Evolutionary conservation across 2,888 invertebrate genomes (phyloP).

Genomic region (Drosophila aldrichi): DNA sequence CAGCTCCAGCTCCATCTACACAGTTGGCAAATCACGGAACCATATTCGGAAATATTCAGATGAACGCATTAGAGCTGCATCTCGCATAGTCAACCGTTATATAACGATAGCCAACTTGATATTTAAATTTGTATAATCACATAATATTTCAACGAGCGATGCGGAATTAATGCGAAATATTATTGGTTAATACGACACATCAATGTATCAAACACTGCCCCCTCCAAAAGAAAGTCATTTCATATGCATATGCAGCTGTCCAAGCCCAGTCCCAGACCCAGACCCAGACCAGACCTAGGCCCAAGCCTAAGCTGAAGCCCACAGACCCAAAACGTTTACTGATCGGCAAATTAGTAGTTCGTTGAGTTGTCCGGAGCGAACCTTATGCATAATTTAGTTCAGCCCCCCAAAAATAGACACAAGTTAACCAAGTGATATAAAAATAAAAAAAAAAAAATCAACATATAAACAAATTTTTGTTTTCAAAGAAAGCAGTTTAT

Average conservation of each 20-base stretch:
- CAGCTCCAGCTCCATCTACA: slow-evolving; percentile 10
- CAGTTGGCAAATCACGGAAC: slow-evolving; percentile 76
- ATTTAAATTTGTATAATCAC: slow-evolving; percentile 66
- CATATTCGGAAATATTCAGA: slow-evolving; percentile 50
- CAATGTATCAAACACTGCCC: slow-evolving; percentile 38
- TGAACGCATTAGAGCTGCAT: slow-evolving; percentile 61
- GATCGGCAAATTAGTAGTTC: slow-evolving; percentile 50
- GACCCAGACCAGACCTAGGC: background rate
- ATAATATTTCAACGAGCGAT: slow-evolving; percentile 57
- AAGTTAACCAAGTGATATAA: slow-evolving; percentile 17
- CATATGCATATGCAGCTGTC: slow-evolving; percentile 45
- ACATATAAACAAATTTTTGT: slow-evolving; percentile 51
- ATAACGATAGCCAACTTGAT: slow-evolving; percentile 50
- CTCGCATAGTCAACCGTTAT: slow-evolving; percentile 51
- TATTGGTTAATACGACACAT: slow-evolving; percentile 60
- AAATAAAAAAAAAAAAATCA: slow-evolving; percentile 15
- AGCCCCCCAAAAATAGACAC: background rate
- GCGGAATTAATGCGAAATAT: slow-evolving; percentile 72
- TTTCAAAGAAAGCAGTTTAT: slow-evolving; percentile 66
- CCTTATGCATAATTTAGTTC: slow-evolving; percentile 62
- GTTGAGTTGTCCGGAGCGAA: slow-evolving; percentile 45
- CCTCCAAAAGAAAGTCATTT: slow-evolving; percentile 70
- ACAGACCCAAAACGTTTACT: slow-evolving; percentile 25
- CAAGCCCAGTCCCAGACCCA: background rate
- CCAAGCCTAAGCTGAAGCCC: slow-evolving; percentile 1